These are phyloP conservation scores for Semaprochilodus insignis DNA, from an alignment of 2,797 vertebrate genomes.

Conservation along the genomic window DNA sequence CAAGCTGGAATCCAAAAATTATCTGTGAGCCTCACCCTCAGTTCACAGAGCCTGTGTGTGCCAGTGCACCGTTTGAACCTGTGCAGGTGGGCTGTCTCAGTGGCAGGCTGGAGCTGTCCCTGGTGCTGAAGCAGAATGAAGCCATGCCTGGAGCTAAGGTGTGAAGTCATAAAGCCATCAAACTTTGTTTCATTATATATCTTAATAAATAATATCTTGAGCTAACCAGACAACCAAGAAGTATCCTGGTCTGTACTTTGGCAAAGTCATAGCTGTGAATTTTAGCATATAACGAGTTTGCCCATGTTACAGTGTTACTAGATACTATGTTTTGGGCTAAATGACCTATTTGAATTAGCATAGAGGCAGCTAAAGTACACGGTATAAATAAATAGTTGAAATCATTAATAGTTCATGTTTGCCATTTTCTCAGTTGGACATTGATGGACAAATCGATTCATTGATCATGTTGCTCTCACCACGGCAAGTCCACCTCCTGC, in stretches of 20 bases:
- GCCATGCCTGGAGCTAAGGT: constrained; percentile 97
- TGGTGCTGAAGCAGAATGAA: constrained; percentile 95
- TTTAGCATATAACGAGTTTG: too few species aligned
- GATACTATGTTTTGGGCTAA: too few species aligned
- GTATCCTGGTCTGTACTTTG: neutral
- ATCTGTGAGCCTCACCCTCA: constrained; percentile 97
- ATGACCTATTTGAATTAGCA: neutral
- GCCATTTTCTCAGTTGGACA: constrained; percentile 84
- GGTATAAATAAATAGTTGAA: neutral
- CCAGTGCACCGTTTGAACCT: constrained; percentile 87
- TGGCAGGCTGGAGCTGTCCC: constrained; percentile 90
- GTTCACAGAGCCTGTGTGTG: constrained; percentile 88
- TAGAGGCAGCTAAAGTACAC: too few species aligned
- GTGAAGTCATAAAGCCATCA: constrained; percentile 11
- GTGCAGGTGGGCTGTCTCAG: constrained; percentile 90
- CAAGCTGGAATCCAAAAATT: constrained; percentile 99
- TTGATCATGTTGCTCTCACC: constrained; percentile 91
- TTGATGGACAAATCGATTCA: constrained; percentile 91
- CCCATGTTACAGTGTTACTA: too few species aligned
- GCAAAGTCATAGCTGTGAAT: neutral
- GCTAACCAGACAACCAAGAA: neutral
- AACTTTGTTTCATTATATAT: neutral
- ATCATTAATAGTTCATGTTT: neutral
- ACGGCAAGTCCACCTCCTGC: constrained; percentile 92
- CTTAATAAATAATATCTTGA: neutral